Percentiles rank a stretch among this genome's conserved stretches.
phyloP scores from a whole-genome alignment of 2,113 vertebrate genomes.

The Falcunculus frontatus region DNA sequence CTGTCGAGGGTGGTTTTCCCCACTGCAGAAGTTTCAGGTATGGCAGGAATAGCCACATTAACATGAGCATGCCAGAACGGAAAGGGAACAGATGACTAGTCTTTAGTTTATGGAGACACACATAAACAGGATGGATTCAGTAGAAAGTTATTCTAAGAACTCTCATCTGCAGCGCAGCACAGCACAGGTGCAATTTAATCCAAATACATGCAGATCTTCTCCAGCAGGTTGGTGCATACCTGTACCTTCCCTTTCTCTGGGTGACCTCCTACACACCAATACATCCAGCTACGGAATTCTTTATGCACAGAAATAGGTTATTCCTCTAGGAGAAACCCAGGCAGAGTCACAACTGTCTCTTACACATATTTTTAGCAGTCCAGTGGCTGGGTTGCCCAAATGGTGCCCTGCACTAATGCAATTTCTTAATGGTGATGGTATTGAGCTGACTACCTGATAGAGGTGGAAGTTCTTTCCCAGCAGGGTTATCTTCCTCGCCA shows the following conservation, averaged over 20 bases:
- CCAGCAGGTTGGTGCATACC: not conserved
- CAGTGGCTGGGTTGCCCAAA: not conserved
- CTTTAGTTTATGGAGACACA: not conserved
- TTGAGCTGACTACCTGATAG: constrained; percentile 79
- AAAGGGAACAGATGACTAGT: not conserved
- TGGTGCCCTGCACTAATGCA: not conserved
- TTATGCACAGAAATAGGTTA: not conserved
- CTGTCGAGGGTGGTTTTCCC: not conserved
- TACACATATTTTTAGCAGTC: not conserved
- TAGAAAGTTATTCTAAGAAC: not conserved
- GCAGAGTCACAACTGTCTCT: not conserved
- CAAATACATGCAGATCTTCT: not conserved
- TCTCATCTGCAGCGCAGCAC: not conserved
- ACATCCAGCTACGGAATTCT: not conserved
- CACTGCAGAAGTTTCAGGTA: constrained; percentile 17
- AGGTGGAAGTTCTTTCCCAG: constrained; percentile 88
- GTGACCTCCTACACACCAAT: not conserved
- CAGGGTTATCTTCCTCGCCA: constrained; percentile 84
- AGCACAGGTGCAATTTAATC: not conserved
- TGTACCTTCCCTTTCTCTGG: not conserved
- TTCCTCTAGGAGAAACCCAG: not conserved
- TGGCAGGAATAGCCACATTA: not conserved
- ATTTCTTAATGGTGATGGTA: not conserved
- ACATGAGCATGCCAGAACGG: not conserved
- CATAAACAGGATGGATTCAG: not conserved